These are phyloP conservation scores for Etia nguti DNA, from an alignment of 2,113 vertebrate genomes.

Conservation along the genomic window DNA sequence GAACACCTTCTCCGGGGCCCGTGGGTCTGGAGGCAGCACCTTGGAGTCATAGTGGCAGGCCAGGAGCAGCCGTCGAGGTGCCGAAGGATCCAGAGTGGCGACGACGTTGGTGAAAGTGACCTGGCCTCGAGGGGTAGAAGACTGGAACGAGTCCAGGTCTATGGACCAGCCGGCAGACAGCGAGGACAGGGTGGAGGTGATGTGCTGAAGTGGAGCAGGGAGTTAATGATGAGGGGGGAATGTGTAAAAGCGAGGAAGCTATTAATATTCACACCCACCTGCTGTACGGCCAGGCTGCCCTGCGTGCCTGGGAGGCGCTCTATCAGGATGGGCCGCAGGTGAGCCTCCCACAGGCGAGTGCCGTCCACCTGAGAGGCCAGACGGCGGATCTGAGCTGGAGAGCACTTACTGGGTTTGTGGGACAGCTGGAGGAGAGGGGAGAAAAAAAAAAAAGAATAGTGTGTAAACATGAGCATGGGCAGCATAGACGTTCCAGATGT, in stretches of 20 bases:
- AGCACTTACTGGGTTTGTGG: constrained; percentile 72
- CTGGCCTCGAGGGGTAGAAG: constrained; percentile 75
- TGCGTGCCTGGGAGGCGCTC: constrained; percentile 78
- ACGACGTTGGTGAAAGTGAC: constrained; percentile 82
- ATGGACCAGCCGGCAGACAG: constrained; percentile 80
- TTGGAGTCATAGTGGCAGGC: constrained; percentile 91
- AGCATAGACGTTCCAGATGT: background rate
- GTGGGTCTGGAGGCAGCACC: constrained; percentile 62
- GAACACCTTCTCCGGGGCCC: constrained; percentile 61
- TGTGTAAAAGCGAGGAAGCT: background rate
- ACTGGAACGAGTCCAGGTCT: constrained; percentile 79
- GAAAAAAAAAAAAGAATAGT: background rate
- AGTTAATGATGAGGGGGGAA: background rate
- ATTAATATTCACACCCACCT: constrained; percentile 60
- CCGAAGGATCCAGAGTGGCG: constrained; percentile 77
- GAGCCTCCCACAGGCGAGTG: constrained; percentile 77
- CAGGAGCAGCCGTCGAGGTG: constrained; percentile 75
- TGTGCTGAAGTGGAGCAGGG: constrained; percentile 71
- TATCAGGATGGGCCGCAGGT: constrained; percentile 78
- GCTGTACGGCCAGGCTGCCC: constrained; percentile 76
- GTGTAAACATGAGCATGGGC: background rate
- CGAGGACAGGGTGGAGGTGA: constrained; percentile 64
- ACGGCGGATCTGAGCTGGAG: constrained; percentile 66
- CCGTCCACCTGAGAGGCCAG: constrained; percentile 75
- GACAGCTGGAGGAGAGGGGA: constrained; percentile 37